Evolutionary conservation across 2,888 invertebrate genomes (phyloP).

Genomic region (Agrilus biguttatus): DNA sequence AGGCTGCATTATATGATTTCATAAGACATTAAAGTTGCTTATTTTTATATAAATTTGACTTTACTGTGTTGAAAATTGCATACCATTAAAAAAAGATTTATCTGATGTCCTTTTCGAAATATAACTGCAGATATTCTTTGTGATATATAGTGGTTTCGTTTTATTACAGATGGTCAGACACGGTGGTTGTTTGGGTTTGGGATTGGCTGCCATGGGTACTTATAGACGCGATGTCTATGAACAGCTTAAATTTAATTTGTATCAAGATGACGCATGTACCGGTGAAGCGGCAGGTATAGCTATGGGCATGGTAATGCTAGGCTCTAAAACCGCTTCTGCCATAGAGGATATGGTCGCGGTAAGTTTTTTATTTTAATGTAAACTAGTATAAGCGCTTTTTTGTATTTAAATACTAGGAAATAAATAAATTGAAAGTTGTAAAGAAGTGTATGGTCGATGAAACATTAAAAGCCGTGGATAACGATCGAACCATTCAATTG

Average conservation of each 20-base stretch:
- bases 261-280: slow-evolving; percentile 97
- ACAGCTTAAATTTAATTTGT: slow-evolving; percentile 90
- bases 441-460: too few relatives aligned
- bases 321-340: slow-evolving; percentile 77
- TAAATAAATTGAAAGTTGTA: too few relatives aligned
- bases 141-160: not conserved
- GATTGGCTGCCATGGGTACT: slow-evolving; percentile 96
- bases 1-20: too few relatives aligned
- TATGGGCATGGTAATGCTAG: slow-evolving; percentile 99
- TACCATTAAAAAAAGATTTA: too few relatives aligned
- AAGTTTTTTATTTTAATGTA: slow-evolving; percentile 24
- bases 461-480: too few relatives aligned
- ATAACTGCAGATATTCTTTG: not conserved
- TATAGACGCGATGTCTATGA: slow-evolving; percentile 92
- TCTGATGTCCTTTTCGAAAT: too few relatives aligned
- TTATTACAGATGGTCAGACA: slow-evolving; percentile 71
- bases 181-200: slow-evolving; percentile 93
- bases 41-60: too few relatives aligned
- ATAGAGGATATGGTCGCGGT: slow-evolving; percentile 88
- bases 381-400: too few relatives aligned
- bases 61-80: too few relatives aligned
- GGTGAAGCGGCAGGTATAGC: slow-evolving; percentile 98
- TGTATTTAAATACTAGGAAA: too few relatives aligned
- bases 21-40: too few relatives aligned
- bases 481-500: too few relatives aligned